A percentile compares a stretch with the other conserved stretches of the same genome.
Evolutionary conservation across 2,797 vertebrate species (phyloP).

Genomic region (Esox lucius): DNA sequence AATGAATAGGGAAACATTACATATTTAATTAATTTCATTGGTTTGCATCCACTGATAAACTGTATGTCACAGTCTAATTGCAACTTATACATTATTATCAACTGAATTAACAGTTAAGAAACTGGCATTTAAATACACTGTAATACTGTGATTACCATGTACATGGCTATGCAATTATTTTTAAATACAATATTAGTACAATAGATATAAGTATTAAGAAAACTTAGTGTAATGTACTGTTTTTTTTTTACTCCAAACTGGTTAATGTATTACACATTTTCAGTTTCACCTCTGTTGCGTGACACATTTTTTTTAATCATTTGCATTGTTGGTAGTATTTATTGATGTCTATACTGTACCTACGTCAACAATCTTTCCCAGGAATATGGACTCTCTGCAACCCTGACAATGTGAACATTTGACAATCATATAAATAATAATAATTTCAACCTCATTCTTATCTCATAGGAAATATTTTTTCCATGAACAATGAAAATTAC

Average conservation of each 20-base stretch:
- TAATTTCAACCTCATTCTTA: background rate
- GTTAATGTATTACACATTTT: background rate
- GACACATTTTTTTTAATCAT: too few relatives aligned
- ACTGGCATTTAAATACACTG: background rate
- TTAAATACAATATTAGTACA: background rate
- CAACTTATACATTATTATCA: background rate
- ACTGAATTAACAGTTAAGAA: background rate
- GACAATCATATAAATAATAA: constrained; percentile 47
- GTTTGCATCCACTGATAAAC: background rate
- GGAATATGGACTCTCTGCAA: constrained; percentile 11
- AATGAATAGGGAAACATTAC: background rate
- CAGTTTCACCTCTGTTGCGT: background rate
- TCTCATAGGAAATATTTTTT: background rate
- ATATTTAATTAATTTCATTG: background rate
- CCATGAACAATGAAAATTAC: background rate
- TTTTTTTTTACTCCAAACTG: too few relatives aligned
- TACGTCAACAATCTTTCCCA: constrained; percentile 30
- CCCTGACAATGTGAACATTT: constrained; percentile 34
- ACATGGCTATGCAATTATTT: background rate
- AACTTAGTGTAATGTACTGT: too few relatives aligned
- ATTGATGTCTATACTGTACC: constrained; percentile 14
- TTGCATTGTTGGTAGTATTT: background rate
- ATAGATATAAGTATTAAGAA: too few relatives aligned
- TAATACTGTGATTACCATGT: background rate
- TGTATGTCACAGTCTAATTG: background rate